Evolutionary conservation across 2,888 invertebrate species (phyloP).

Genomic region (Melanophora roralis): DNA sequence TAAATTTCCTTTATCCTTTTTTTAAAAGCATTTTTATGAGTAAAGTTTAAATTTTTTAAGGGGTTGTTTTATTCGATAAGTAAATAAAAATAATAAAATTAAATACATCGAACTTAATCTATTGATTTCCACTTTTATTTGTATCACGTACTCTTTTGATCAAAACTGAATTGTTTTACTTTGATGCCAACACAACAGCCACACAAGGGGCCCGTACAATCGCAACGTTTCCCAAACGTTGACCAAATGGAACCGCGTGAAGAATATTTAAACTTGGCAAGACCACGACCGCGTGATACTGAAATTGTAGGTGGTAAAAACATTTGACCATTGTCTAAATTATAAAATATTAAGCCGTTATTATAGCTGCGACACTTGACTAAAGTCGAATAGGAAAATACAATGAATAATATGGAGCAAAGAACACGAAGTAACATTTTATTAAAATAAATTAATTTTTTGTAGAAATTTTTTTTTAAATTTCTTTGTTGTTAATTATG

Average conservation of each 20-base stretch:
- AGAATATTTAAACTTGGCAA: slow-evolving; percentile 70
- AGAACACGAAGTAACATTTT: not conserved
- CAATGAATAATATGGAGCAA: slow-evolving; percentile 27
- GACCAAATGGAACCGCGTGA: slow-evolving; percentile 73
- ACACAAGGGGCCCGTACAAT: slow-evolving; percentile 81
- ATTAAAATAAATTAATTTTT: not conserved
- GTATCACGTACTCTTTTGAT: slow-evolving; percentile 72
- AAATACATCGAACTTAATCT: no score
- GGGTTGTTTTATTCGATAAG: no score
- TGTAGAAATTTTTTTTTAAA: not conserved
- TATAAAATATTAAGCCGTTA: slow-evolving; percentile 73
- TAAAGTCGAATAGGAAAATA: slow-evolving; percentile 10
- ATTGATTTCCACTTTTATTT: slow-evolving; percentile 21
- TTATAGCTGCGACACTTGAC: slow-evolving; percentile 71
- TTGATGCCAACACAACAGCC: slow-evolving; percentile 87
- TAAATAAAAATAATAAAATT: no score
- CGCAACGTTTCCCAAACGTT: slow-evolving; percentile 74
- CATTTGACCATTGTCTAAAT: slow-evolving; percentile 67
- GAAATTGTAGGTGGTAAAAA: slow-evolving; percentile 74
- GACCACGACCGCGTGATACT: slow-evolving; percentile 70
- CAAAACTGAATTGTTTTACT: slow-evolving; percentile 80
- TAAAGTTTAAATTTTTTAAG: no score
- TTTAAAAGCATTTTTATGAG: no score
- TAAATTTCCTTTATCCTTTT: no score
- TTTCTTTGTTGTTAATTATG: slow-evolving; percentile 10